Percentiles rank a stretch among this genome's conserved stretches.
These are phyloP conservation scores for Cassiopea andromeda DNA, from an alignment of 30 jellyfish, hydroid and myxozoan genomes.

Conservation along the genomic window DNA sequence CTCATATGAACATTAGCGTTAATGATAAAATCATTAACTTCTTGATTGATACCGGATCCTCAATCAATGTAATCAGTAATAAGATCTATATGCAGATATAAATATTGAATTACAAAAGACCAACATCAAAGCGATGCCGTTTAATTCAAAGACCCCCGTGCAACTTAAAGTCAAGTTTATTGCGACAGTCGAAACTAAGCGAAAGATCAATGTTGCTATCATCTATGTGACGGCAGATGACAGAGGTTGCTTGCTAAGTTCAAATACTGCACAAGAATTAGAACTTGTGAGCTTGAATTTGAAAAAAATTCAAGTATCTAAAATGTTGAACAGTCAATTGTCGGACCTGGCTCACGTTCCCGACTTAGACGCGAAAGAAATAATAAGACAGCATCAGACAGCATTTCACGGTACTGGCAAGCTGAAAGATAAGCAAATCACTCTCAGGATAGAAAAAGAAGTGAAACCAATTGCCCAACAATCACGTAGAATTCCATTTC, in stretches of 20 bases:
- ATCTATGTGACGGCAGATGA: constrained; percentile 48
- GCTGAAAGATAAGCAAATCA: constrained; percentile 23
- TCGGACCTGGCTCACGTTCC: constrained; percentile 5
- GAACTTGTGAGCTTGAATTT: constrained; percentile 18
- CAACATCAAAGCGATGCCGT: constrained; percentile 34
- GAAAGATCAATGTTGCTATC: constrained; percentile 22
- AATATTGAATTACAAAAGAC: constrained; percentile 34
- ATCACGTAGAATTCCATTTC: constrained; percentile 44
- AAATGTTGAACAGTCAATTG: constrained; percentile 11
- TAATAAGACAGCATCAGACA: constrained; percentile 6
- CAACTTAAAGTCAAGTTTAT: constrained; percentile 38
- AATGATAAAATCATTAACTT: constrained; percentile 25
- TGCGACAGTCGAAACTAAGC: constrained; percentile 25
- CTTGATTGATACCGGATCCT: constrained; percentile 61
- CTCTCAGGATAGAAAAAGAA: constrained; percentile 5
- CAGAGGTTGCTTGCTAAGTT: constrained; percentile 66
- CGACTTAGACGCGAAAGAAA: constrained; percentile 7
- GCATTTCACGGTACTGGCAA: constrained; percentile 40
- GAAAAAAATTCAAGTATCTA: constrained; percentile 5
- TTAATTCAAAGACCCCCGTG: constrained; percentile 36
- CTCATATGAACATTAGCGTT: constrained; percentile 1
- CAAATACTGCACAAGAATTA: too few relatives aligned
- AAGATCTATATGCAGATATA: constrained; percentile 6
- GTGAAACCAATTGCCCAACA: constrained; percentile 57
- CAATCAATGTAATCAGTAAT: constrained; percentile 40